Percentiles rank a stretch among this genome's conserved stretches.
Evolutionary conservation across 2,113 vertebrate species (phyloP).

Genomic region (Protobothrops flavoviridis): DNA sequence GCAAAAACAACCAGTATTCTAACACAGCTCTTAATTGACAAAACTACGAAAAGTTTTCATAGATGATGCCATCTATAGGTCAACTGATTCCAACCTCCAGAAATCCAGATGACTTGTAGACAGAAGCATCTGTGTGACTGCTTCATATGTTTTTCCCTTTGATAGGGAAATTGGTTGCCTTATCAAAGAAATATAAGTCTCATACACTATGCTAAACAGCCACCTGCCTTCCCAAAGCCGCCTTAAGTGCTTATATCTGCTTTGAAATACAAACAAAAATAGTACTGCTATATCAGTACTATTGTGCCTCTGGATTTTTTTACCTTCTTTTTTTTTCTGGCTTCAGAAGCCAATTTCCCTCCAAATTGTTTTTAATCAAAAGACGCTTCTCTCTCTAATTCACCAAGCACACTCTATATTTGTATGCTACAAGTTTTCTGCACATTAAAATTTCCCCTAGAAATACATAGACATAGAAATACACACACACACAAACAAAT

Average conservation of each 20-base stretch:
- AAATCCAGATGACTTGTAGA: not conserved
- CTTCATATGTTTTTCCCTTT: not conserved
- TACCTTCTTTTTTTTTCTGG: not conserved
- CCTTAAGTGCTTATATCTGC: not conserved
- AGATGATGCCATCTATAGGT: not conserved
- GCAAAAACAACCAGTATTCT: not conserved
- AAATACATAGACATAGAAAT: not conserved
- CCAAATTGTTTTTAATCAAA: not conserved
- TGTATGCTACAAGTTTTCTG: not conserved
- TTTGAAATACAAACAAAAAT: not conserved
- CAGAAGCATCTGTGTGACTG: not conserved
- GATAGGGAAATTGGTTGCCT: not conserved
- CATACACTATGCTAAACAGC: not conserved
- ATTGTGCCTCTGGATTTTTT: not conserved
- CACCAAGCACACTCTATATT: not conserved
- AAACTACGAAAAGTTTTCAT: not conserved
- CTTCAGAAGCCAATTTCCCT: not conserved
- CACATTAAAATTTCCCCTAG: not conserved
- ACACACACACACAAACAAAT: not conserved
- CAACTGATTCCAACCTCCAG: not conserved
- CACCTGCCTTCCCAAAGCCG: not conserved
- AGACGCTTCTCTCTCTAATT: not conserved
- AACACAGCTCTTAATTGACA: not conserved
- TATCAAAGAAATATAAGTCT: not conserved
- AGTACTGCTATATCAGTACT: not conserved